Evolutionary conservation across 2,797 vertebrate genomes (phyloP).

Genomic region (Microctenopoma lineatum): DNA sequence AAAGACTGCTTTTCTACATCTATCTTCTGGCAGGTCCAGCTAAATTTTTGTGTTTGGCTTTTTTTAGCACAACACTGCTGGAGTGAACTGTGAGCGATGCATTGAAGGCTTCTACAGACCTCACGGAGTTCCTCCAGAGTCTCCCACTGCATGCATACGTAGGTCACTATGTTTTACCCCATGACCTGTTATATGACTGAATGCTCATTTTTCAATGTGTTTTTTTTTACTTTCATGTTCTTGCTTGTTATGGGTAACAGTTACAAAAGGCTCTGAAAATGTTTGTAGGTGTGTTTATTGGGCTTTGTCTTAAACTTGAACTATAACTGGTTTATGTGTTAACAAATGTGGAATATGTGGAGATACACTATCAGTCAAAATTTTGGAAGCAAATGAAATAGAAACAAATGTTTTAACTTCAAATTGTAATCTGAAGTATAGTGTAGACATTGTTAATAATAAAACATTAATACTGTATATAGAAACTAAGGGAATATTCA

Average conservation of each 20-base stretch:
- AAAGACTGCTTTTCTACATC: not conserved
- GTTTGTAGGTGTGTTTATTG: no score
- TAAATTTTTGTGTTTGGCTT: not conserved
- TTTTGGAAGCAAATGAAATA: no score
- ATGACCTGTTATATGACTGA: not conserved
- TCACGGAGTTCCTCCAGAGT: slow-evolving; percentile 75
- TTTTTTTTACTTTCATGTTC: not conserved
- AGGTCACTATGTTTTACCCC: slow-evolving; percentile 60
- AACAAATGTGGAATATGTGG: no score
- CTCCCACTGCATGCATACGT: slow-evolving; percentile 88
- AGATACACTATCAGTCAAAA: no score
- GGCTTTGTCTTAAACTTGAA: no score
- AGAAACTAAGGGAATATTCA: no score
- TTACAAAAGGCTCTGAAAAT: no score
- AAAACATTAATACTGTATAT: no score
- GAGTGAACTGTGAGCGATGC: slow-evolving; percentile 93
- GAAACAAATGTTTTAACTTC: no score
- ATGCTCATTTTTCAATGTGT: not conserved
- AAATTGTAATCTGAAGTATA: no score
- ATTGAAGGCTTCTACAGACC: slow-evolving; percentile 88
- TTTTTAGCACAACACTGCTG: slow-evolving; percentile 92
- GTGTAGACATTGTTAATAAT: no score
- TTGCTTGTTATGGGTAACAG: not conserved
- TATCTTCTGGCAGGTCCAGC: not conserved
- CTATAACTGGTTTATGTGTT: no score